Evolutionary conservation across 1,140 invertebrate genomes (phyloP).

Genomic region (Melanaphis sacchari): DNA sequence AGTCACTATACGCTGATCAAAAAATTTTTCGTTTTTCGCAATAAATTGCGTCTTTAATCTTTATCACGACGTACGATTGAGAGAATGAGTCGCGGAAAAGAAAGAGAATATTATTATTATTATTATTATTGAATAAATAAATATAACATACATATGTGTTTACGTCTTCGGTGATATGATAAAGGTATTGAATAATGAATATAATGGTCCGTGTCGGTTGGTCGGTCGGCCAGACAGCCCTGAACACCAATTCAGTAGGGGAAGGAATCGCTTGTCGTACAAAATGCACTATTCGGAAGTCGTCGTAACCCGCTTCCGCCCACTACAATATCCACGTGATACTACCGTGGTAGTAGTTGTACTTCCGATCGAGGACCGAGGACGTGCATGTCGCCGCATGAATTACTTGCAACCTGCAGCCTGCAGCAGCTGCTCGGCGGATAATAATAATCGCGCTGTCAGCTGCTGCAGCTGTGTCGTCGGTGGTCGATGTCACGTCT

Average conservation of each 20-base stretch:
- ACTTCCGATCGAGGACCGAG: not conserved
- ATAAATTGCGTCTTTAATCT: slow-evolving; percentile 45
- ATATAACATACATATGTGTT: not conserved
- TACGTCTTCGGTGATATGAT: not conserved
- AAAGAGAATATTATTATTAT: not conserved
- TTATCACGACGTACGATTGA: slow-evolving; percentile 7
- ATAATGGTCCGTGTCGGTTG: not conserved
- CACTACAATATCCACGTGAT: not conserved
- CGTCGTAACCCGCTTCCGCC: not conserved
- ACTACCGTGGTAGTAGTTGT: not conserved
- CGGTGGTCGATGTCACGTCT: no score
- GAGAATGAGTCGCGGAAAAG: not conserved
- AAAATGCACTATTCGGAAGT: not conserved
- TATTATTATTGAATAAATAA: not conserved
- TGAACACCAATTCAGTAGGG: no score
- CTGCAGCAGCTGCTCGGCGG: no score
- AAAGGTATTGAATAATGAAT: slow-evolving; percentile 53
- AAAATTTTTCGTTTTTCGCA: not conserved
- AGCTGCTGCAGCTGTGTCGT: no score
- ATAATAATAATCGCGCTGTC: no score
- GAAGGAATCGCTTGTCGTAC: not conserved
- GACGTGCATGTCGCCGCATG: no score
- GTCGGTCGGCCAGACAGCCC: not conserved
- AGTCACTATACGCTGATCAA: not conserved
- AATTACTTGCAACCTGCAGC: no score